Base-by-base conservation (phyloP, 2,113 vertebrate genomes). In the Sorex fumeus region DNA sequence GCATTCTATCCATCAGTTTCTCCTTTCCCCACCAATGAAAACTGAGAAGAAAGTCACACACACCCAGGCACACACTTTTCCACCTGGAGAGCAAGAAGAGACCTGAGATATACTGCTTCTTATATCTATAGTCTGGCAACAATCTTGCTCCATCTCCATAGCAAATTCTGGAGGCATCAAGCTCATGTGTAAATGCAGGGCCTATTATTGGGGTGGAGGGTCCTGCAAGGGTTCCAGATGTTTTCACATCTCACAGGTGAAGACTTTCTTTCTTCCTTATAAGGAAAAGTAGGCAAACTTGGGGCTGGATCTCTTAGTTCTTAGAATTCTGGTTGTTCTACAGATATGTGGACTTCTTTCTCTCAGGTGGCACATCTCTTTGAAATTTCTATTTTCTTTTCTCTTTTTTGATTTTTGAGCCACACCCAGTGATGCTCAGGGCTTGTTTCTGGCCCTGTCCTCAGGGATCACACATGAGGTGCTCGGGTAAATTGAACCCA, bases 1-100 rank as follows among this genome's bases (percentile, higher is more conserved):
- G 60, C 74, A 30, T 87, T 78, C 32, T 91, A 66, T 69, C 36
- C 28, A 62, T 84, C 62, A 45, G 71, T 87, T 76, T 50, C 36
- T 69, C 57, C 23, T n/a, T 76, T 76, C 69, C 64, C 64, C 2
- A 67, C 27, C 45, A 76, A 18, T 32, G 50, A n/a, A n/a, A n/a
- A n/a, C n/a, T n/a, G n/a, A 67, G 45, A 64, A 79, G 75, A 84
- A 53, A 62, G 34, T 6, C 23, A 67, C 28, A 27, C 28, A 27
- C 10, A n/a, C 47, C 36, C 11, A 40, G 53, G 10, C 40, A 27
- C 5, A 19, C 21, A 23, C 9, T 84, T 84, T 81, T 74, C 43
- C 21, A 62, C 8, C 4, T n/a, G 43, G 79, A 45, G 2, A 32
- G 27, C 45, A 77, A 70, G 43, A 34, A 60, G 10, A 78, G 32